Evolutionary conservation across 92 coral and sea anemone genomes (phyloP), one percentile per base, ranked within the genome.

Genomic region (Micromussa lordhowensis): DNA sequence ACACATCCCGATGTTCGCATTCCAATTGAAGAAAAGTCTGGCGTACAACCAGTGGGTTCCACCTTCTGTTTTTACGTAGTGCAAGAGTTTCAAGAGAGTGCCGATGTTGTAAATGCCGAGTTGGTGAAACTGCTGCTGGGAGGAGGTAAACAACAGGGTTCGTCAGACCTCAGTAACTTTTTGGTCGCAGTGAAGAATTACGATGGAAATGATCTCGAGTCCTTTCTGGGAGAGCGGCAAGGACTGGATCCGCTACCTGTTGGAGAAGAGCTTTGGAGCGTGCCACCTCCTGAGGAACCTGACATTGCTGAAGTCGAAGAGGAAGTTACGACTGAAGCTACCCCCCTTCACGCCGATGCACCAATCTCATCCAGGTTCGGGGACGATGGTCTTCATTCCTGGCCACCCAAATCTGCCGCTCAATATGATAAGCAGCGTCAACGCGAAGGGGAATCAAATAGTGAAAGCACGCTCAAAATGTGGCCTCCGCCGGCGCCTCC

Each of bases 401-500:
- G 99, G 99, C 99, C 99, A 32, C 99, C 99, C 8, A 93, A 90
- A 73, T 91, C 98, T 18, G 86, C 99, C 22, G 93, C 88, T 32
- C 82, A 85, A 80, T 53, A 91, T 49, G 92, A 87, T 30, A 76
- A 69, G 58, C 61, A 71, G 54, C 71, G 69, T 21, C 80, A 57
- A n/a, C 55, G 57, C 49, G 80, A 40, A 44, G 90, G 44, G 54
- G 90, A 75, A 29, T 15, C 81, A 26, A n/a, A 66, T 4, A 83
- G 66, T 11, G 93, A 92, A 29, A 82, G 82, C n/a, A 63, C 92
- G 21, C 79, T 93, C 31, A 94, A 95, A 68, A 88, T 88, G 84
- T 96, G 99, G 99, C 98, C 99, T 44, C 93, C 88, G 22, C 99
- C 99, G 57, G 95, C 93, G 51, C 96, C 99, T 5, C 99, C 98